Percentiles rank a stretch among this genome's conserved stretches.
Conservation (phyloP, 1,140 invertebrate genomes). For the Trinorchestia longiramus region DNA sequence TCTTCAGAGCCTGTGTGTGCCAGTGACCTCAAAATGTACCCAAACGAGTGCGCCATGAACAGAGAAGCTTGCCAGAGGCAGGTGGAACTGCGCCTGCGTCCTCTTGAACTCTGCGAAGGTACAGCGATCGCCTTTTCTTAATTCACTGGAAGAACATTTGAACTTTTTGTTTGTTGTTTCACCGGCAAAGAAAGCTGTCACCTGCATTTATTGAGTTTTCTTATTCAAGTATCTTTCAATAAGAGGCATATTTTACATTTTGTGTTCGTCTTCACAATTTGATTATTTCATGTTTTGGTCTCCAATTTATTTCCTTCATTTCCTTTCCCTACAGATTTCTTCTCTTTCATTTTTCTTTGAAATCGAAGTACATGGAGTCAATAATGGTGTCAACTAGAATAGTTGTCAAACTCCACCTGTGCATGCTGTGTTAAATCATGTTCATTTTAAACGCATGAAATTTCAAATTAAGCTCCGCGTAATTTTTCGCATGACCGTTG, state of each 20-base stretch:
- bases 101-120: conserved; percentile 86
- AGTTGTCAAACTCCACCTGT: neutral
- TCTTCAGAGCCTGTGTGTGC: conserved; percentile 86
- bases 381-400: neutral
- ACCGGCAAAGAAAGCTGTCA: neutral
- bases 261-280: neutral
- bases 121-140: neutral
- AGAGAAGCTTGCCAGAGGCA: conserved; percentile 87
- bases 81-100: conserved; percentile 82
- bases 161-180: neutral
- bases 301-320: neutral
- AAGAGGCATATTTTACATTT: neutral
- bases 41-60: conserved; percentile 86
- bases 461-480: neutral
- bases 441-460: neutral
- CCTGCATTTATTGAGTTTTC: neutral
- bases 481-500: neutral
- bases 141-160: neutral
- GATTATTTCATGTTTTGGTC: neutral
- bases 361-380: neutral
- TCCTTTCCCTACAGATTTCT: neutral
- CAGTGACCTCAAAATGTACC: conserved; percentile 84
- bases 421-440: neutral
- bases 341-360: neutral
- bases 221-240: neutral